Evolutionary conservation across 2,113 vertebrate species (phyloP).

Genomic region (Trochalopteron elliotii): DNA sequence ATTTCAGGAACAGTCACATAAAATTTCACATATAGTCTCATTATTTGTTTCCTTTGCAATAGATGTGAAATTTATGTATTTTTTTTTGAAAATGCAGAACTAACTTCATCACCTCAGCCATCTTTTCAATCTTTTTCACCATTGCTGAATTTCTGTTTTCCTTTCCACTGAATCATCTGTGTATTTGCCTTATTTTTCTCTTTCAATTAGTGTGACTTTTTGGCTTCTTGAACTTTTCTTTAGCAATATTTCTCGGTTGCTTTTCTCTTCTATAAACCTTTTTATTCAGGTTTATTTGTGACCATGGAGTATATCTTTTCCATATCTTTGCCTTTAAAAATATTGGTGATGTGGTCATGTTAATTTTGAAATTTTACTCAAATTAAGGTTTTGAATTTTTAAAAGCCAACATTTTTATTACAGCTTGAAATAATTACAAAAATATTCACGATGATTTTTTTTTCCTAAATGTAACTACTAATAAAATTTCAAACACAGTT

Average conservation of each 20-base stretch:
- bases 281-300: background rate
- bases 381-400: background rate
- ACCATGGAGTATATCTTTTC: background rate
- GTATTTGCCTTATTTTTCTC: background rate
- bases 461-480: background rate
- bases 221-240: background rate
- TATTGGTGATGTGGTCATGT: background rate
- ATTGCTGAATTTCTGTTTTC: background rate
- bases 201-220: background rate
- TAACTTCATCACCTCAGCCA: background rate
- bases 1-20: background rate
- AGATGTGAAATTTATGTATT: background rate
- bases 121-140: background rate
- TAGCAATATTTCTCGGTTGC: background rate
- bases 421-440: background rate
- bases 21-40: background rate
- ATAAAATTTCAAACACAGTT: background rate
- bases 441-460: background rate
- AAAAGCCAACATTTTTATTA: background rate
- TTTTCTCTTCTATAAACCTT: background rate
- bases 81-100: background rate
- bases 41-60: background rate
- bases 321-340: background rate
- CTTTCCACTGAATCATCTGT: background rate
- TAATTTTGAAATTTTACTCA: background rate